These are phyloP conservation scores for Torymus auratus DNA, from an alignment of 2,888 invertebrate species.

Conservation along the genomic window DNA sequence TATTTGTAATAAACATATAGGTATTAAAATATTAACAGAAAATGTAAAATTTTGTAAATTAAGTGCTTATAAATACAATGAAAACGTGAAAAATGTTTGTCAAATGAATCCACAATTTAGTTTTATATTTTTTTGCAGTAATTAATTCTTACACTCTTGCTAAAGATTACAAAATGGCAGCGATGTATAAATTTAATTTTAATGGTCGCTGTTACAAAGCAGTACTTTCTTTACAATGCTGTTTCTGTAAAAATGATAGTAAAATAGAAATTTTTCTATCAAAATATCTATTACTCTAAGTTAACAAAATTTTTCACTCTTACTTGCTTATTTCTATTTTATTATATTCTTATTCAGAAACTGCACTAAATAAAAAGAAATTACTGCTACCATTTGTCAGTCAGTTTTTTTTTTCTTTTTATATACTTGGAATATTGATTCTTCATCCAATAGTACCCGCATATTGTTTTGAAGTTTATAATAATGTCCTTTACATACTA, in stretches of 20 bases:
- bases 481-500: slow-evolving; percentile 35
- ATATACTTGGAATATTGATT: slow-evolving; percentile 21
- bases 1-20: slow-evolving; percentile 43
- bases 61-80: slow-evolving; percentile 27
- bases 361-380: slow-evolving; percentile 35
- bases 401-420: slow-evolving; percentile 42
- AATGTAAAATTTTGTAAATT: slow-evolving; percentile 35
- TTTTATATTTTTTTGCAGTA: slow-evolving; percentile 48
- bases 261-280: slow-evolving; percentile 43
- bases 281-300: slow-evolving; percentile 45
- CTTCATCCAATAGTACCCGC: slow-evolving; percentile 37
- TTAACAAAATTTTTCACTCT: slow-evolving; percentile 39
- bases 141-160: slow-evolving; percentile 46
- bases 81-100: slow-evolving; percentile 41
- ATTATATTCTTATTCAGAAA: slow-evolving; percentile 32
- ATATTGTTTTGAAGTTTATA: slow-evolving; percentile 36
- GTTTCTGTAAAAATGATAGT: slow-evolving; percentile 55
- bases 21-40: slow-evolving; percentile 48
- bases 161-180: slow-evolving; percentile 70
- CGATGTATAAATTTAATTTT: slow-evolving; percentile 64
- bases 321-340: slow-evolving; percentile 27
- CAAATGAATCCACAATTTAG: slow-evolving; percentile 40
- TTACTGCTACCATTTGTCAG: slow-evolving; percentile 46
- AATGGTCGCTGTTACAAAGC: slow-evolving; percentile 51
- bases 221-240: slow-evolving; percentile 48